Conservation (phyloP, 1,140 invertebrate genomes). For the Camponotus pennsylvanicus region DNA sequence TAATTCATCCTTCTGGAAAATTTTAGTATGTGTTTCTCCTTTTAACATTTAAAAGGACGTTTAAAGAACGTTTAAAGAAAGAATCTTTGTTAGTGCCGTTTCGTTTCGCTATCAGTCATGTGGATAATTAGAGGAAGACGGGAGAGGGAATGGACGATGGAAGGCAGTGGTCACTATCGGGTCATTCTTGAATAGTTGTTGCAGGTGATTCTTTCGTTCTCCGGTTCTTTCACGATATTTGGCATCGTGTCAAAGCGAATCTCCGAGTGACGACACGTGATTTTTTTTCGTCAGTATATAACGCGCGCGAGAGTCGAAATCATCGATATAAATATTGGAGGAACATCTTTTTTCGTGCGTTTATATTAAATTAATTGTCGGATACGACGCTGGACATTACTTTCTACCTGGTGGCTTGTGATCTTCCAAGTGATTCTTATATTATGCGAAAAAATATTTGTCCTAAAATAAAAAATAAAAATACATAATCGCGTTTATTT, state of each 20-base stretch:
- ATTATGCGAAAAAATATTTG: neutral
- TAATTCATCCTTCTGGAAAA: neutral
- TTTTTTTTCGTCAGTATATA: neutral
- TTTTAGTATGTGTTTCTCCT: neutral
- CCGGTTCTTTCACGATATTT: neutral
- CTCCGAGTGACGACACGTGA: neutral
- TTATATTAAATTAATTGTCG: conserved; percentile 9
- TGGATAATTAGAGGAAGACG: conserved; percentile 29
- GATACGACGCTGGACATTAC: neutral
- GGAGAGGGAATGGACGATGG: conserved; percentile 40
- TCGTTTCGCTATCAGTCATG: conserved; percentile 55
- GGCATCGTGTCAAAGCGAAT: conserved; percentile 7
- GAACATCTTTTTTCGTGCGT: neutral
- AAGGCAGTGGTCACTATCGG: conserved; percentile 64
- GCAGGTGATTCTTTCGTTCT: conserved; percentile 49
- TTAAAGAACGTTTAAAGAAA: no score
- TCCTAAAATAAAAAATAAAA: neutral
- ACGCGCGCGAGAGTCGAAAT: neutral
- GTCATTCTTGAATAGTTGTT: conserved; percentile 59
- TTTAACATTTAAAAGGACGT: no score
- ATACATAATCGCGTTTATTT: no score
- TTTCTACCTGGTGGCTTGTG: conserved; percentile 50
- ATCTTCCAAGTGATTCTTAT: neutral
- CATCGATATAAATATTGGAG: neutral
- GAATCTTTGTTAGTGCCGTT: conserved; percentile 32